A percentile compares a stretch with the other conserved stretches of the same genome.
These are phyloP conservation scores for Cercopithecus diana DNA, from an alignment of 2,797 vertebrate species.

Conservation along the genomic window DNA sequence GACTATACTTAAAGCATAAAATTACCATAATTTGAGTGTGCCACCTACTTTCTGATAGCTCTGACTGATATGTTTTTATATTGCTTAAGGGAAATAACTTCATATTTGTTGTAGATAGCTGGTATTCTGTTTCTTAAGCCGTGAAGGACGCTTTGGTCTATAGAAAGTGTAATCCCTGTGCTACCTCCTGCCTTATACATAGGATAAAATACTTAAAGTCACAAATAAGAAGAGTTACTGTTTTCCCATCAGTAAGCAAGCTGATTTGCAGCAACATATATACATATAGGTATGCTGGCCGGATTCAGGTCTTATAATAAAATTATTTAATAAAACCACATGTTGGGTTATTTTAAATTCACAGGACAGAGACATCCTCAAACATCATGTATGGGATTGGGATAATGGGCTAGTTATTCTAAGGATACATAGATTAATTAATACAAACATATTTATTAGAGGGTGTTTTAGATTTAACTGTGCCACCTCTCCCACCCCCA, in stretches of 20 bases:
- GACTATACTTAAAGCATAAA: neutral
- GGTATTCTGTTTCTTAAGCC: neutral
- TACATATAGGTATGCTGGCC: neutral
- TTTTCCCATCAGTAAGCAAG: neutral
- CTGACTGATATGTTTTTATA: neutral
- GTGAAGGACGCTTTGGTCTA: neutral
- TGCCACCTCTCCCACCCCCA: fast-evolving
- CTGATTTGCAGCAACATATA: neutral
- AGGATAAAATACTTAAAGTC: neutral
- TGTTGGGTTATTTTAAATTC: neutral
- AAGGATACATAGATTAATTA: neutral
- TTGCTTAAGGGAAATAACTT: neutral
- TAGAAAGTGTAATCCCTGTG: too few relatives aligned
- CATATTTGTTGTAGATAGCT: neutral
- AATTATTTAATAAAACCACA: neutral
- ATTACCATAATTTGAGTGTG: neutral
- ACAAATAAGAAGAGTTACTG: neutral
- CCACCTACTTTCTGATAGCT: neutral
- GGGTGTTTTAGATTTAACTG: neutral
- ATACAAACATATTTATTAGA: neutral
- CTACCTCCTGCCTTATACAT: neutral
- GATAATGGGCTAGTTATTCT: neutral
- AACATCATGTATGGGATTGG: neutral
- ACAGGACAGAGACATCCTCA: neutral
- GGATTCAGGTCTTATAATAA: neutral